A percentile compares a stretch with the other conserved stretches of the same genome.
Conservation (phyloP, 2,113 vertebrate species). For the Peromyscus leucopus region DNA sequence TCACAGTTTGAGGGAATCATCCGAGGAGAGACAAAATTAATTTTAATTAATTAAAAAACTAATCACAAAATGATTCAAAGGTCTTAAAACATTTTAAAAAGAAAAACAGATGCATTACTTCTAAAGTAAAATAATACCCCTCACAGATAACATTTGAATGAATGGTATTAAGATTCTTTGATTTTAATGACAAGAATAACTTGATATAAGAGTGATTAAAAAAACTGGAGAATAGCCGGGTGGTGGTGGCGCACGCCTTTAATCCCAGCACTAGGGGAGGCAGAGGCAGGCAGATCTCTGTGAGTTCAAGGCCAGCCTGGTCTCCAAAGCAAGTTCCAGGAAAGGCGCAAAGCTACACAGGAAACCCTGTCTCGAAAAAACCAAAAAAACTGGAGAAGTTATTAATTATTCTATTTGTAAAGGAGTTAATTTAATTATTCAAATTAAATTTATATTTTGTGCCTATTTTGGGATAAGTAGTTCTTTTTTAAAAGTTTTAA, state of each 20-base stretch:
- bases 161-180: neutral
- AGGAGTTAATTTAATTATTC: neutral
- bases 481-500: neutral
- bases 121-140: neutral
- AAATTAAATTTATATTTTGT: neutral
- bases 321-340: too few relatives aligned
- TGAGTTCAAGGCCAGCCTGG: too few relatives aligned
- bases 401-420: conserved; percentile 19
- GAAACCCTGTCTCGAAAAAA: too few relatives aligned
- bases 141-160: neutral
- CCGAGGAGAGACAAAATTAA: neutral
- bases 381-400: neutral
- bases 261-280: too few relatives aligned
- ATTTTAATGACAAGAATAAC: neutral
- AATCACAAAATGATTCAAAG: conserved; percentile 18
- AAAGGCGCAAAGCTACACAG: too few relatives aligned
- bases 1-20: neutral
- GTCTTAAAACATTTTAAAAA: neutral
- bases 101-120: neutral
- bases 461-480: neutral
- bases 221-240: too few relatives aligned
- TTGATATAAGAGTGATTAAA: neutral
- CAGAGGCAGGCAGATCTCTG: too few relatives aligned
- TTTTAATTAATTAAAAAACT: neutral
- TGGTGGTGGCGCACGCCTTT: too few relatives aligned